Conservation (phyloP, 2,888 invertebrate genomes). For the Ommatoiulus sabulosus region DNA sequence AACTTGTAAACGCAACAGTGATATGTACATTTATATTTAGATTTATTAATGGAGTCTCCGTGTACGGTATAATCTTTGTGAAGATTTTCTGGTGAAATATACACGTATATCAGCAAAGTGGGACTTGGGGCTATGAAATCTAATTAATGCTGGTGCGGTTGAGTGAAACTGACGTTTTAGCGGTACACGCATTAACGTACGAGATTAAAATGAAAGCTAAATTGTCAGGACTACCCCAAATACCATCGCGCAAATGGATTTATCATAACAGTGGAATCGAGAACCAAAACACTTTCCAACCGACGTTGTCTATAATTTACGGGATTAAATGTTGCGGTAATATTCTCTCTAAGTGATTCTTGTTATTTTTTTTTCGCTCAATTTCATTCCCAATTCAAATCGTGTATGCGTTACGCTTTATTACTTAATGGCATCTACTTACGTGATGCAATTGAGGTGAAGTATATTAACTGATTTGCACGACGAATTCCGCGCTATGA, state of each 20-base stretch:
- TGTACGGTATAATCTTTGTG: not conserved
- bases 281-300: conserved; percentile 15
- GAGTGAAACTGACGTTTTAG: conserved; percentile 1
- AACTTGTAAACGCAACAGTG: not conserved
- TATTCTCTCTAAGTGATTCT: not conserved
- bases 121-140: not conserved
- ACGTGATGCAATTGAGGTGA: not conserved
- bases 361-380: not conserved
- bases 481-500: too few species aligned
- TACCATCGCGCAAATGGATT: not conserved
- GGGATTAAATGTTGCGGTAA: conserved; percentile 5
- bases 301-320: not conserved
- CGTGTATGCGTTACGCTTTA: not conserved
- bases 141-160: not conserved
- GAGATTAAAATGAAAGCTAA: conserved; percentile 28
- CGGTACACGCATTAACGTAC: not conserved
- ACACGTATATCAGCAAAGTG: not conserved
- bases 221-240: not conserved
- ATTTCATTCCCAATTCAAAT: not conserved
- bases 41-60: not conserved
- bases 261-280: conserved; percentile 15
- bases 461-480: not conserved
- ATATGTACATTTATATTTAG: not conserved
- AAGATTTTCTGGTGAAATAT: not conserved
- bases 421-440: not conserved